Evolutionary conservation across 1,140 invertebrate genomes (phyloP).

Genomic region (Sitophilus oryzae): DNA sequence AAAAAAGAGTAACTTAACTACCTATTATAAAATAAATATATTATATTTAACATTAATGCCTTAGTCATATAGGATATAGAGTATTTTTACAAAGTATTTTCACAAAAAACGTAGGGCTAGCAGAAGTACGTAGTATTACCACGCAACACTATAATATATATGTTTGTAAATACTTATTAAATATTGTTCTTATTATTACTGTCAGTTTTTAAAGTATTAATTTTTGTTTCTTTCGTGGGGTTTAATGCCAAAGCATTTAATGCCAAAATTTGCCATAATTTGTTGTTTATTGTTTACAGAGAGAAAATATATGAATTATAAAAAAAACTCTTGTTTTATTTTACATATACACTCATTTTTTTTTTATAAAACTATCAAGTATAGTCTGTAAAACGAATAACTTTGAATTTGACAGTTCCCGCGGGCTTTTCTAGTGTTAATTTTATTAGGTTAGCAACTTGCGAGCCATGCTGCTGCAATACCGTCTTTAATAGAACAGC

Average conservation of each 20-base stretch:
- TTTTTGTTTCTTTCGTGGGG: conserved; percentile 33
- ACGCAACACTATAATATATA: too few species aligned
- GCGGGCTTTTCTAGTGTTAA: too few species aligned
- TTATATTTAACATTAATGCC: conserved; percentile 36
- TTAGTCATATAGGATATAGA: conserved; percentile 35
- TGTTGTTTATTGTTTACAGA: conserved; percentile 43
- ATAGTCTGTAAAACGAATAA: too few species aligned
- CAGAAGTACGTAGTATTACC: conserved; percentile 32
- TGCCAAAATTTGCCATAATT: conserved; percentile 46
- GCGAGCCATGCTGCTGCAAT: too few species aligned
- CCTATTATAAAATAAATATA: conserved; percentile 20
- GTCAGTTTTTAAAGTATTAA: conserved; percentile 32
- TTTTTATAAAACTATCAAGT: too few species aligned
- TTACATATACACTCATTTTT: too few species aligned
- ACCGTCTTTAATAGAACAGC: too few species aligned
- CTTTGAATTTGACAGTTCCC: too few species aligned
- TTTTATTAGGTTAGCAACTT: too few species aligned
- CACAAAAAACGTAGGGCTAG: conserved; percentile 32
- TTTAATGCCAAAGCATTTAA: conserved; percentile 46
- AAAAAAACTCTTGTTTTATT: neutral
- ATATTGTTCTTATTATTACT: too few species aligned
- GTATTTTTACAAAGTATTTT: conserved; percentile 45
- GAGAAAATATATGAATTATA: conserved; percentile 27
- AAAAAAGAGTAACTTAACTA: conserved; percentile 25
- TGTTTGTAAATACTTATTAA: conserved; percentile 29